Conservation (phyloP, 1,140 invertebrate species). For the Drosophila kurseongensis region DNA sequence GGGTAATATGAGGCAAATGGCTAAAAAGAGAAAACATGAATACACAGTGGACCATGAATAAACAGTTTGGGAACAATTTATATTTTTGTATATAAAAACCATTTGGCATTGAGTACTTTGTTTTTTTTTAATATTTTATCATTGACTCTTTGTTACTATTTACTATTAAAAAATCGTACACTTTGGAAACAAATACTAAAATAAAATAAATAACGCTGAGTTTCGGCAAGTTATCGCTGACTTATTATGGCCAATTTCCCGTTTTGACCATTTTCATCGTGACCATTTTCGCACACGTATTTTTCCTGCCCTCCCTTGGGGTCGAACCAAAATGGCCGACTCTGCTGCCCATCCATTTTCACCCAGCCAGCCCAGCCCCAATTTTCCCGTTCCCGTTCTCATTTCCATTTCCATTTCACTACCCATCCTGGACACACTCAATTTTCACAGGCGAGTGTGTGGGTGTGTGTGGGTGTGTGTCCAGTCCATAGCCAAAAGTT, state of each 20-base stretch:
- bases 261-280: slow-evolving; percentile 13
- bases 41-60: not conserved
- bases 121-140: too few species aligned
- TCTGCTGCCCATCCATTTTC: not conserved
- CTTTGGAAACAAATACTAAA: not conserved
- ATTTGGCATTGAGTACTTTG: too few species aligned
- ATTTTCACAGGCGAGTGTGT: slow-evolving; percentile 65
- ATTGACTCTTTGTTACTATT: too few species aligned
- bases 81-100: too few species aligned
- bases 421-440: slow-evolving; percentile 62
- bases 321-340: slow-evolving; percentile 66
- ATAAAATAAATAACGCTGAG: not conserved
- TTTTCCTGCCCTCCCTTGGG: slow-evolving; percentile 30
- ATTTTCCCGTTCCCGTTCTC: slow-evolving; percentile 22
- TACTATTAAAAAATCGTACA: too few species aligned
- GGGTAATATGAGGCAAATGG: not conserved
- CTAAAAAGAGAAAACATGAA: not conserved
- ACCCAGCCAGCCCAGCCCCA: not conserved
- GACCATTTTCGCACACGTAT: slow-evolving; percentile 33
- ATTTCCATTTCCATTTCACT: slow-evolving; percentile 43
- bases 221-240: slow-evolving; percentile 3
- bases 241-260: slow-evolving; percentile 19
- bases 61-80: too few species aligned
- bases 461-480: slow-evolving; percentile 44
- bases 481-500: slow-evolving; percentile 82